Conservation (phyloP, 2,113 vertebrate genomes). For the Misgurnus anguillicaudatus region DNA sequence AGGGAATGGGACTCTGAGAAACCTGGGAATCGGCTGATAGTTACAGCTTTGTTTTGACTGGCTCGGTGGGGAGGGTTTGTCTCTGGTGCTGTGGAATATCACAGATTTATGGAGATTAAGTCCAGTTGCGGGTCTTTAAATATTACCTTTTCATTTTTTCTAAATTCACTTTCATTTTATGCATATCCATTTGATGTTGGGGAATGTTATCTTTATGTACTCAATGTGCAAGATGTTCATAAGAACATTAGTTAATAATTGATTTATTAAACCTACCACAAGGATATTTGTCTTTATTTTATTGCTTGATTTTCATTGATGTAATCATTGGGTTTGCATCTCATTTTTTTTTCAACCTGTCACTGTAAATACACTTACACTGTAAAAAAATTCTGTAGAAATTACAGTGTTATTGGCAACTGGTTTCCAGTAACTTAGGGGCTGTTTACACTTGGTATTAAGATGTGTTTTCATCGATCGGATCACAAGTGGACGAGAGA, state of each 20-base stretch:
- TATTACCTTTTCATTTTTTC: background rate
- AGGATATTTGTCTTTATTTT: background rate
- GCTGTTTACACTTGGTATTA: too few species aligned
- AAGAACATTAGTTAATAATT: background rate
- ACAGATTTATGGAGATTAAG: background rate
- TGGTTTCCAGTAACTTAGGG: too few species aligned
- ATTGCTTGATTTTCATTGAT: background rate
- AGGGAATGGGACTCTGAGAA: conserved; percentile 46
- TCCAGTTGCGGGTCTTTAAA: background rate
- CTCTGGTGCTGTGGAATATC: background rate
- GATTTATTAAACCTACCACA: background rate
- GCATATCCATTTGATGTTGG: background rate
- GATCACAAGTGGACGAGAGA: too few species aligned
- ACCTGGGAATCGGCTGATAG: conserved; percentile 42
- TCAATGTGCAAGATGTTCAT: background rate
- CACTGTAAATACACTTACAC: too few species aligned
- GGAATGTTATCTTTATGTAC: background rate
- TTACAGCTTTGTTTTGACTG: conserved; percentile 33
- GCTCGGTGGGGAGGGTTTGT: background rate
- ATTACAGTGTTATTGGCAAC: background rate
- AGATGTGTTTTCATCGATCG: too few species aligned
- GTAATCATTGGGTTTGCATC: background rate
- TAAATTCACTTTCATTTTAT: background rate
- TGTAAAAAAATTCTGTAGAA: background rate
- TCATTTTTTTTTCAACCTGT: background rate